phyloP scores from a whole-genome alignment of 2,888 invertebrate genomes.

The Serripes groenlandicus region DNA sequence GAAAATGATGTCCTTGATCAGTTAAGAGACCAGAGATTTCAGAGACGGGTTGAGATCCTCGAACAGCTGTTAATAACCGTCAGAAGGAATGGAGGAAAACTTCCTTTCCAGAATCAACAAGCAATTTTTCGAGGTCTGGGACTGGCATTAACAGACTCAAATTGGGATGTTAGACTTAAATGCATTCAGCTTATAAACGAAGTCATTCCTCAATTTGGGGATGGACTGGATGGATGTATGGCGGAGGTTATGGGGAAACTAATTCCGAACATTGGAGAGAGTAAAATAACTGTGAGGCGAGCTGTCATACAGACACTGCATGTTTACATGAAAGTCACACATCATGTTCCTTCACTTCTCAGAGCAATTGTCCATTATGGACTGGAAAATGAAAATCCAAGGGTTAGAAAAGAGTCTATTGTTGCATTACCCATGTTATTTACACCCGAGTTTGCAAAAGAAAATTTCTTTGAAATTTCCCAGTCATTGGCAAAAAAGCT shows the following conservation, averaged over 20 bases:
- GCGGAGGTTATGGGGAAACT: conserved; percentile 84
- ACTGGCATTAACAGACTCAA: conserved; percentile 85
- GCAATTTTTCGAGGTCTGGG: conserved; percentile 85
- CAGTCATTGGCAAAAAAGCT: conserved; percentile 83
- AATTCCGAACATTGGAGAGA: conserved; percentile 85
- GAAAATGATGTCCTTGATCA: conserved; percentile 84
- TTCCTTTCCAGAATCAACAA: conserved; percentile 81
- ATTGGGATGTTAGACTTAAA: conserved; percentile 87
- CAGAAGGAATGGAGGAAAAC: conserved; percentile 82
- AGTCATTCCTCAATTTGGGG: conserved; percentile 84
- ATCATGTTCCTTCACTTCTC: conserved; percentile 85
- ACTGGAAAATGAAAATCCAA: conserved; percentile 84
- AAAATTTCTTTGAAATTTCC: conserved; percentile 85
- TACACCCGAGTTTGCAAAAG: conserved; percentile 86
- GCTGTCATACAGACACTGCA: conserved; percentile 87
- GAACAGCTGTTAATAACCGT: conserved; percentile 84
- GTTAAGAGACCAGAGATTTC: conserved; percentile 83
- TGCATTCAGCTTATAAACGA: conserved; percentile 86
- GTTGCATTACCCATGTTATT: conserved; percentile 86
- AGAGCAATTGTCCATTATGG: conserved; percentile 86
- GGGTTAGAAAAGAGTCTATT: conserved; percentile 85
- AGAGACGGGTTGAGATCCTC: conserved; percentile 83
- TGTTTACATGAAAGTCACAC: conserved; percentile 86
- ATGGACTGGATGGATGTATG: conserved; percentile 85
- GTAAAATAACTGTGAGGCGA: conserved; percentile 84